phyloP scores from a whole-genome alignment of 2,113 vertebrate species.

The Myiozetetes cayanensis region DNA sequence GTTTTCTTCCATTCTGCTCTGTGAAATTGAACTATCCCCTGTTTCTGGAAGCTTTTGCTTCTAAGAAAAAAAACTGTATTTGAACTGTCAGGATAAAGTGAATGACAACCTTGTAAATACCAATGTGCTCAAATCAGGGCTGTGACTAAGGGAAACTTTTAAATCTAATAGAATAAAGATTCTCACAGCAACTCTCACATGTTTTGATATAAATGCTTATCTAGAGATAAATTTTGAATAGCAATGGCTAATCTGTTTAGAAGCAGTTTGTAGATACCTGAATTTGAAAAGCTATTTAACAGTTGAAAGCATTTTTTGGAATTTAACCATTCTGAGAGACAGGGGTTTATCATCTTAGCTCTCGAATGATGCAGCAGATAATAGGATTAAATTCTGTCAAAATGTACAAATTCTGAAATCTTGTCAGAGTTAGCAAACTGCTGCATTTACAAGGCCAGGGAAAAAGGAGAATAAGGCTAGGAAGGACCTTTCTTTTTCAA shows the following conservation, averaged over 20 bases:
- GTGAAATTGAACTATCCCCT: neutral
- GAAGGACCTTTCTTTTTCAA: neutral
- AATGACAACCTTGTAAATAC: neutral
- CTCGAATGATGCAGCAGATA: conserved; percentile 44
- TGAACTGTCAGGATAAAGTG: neutral
- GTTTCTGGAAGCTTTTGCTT: neutral
- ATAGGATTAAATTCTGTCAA: conserved; percentile 41
- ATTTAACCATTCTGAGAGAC: conserved; percentile 14
- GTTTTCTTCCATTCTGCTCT: neutral
- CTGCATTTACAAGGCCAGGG: neutral
- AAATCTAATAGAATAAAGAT: neutral
- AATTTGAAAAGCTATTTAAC: conserved; percentile 47
- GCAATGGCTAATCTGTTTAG: conserved; percentile 30
- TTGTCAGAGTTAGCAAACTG: neutral
- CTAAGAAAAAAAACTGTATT: neutral
- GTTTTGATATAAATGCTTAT: neutral
- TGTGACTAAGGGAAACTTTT: neutral
- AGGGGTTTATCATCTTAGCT: conserved; percentile 43
- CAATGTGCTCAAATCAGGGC: neutral
- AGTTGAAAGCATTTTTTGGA: conserved; percentile 10
- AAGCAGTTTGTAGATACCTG: conserved; percentile 11
- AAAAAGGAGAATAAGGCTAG: neutral
- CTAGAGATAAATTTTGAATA: conserved; percentile 18
- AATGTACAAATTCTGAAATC: neutral
- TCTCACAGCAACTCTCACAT: neutral